Percentiles rank a stretch among this genome's conserved stretches.
These are phyloP conservation scores for Plutella xylostella DNA, from an alignment of 2,888 invertebrate genomes.

Conservation along the genomic window DNA sequence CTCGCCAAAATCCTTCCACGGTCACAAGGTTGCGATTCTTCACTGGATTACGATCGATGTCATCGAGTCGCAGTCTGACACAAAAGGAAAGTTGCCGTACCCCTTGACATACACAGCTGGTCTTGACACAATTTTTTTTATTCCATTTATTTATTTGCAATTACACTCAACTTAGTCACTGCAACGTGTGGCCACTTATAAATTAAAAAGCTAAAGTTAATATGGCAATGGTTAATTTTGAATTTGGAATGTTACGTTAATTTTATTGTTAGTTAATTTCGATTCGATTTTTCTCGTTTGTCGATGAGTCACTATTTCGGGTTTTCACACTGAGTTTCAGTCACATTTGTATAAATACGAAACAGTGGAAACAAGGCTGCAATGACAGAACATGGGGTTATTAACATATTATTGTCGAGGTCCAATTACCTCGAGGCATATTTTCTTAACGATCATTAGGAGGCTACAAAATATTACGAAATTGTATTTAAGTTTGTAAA, in stretches of 20 bases:
- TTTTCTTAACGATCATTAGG: conserved; percentile 9
- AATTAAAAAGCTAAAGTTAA: conserved; percentile 28
- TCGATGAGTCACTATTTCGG: conserved; percentile 35
- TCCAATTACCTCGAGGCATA: conserved; percentile 24
- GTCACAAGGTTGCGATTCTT: conserved; percentile 46
- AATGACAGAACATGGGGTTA: conserved; percentile 37
- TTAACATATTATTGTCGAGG: conserved; percentile 37
- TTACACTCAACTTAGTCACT: conserved; percentile 18
- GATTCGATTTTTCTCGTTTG: conserved; percentile 30
- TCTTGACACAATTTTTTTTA: conserved; percentile 59
- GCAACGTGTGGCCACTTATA: conserved; percentile 2
- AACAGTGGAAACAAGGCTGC: conserved; percentile 17
- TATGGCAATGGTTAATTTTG: conserved; percentile 55
- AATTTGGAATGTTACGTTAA: conserved; percentile 56
- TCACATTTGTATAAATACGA: conserved; percentile 54
- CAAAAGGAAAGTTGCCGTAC: conserved; percentile 61
- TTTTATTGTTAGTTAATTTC: conserved; percentile 29
- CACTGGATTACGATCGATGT: conserved; percentile 45
- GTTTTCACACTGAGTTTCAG: conserved; percentile 41
- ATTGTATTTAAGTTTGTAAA: too few species aligned
- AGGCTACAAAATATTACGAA: conserved; percentile 1
- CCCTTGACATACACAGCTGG: conserved; percentile 64
- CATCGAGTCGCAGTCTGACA: conserved; percentile 42
- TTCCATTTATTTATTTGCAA: conserved; percentile 25
- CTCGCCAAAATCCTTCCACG: conserved; percentile 60